phyloP scores from a whole-genome alignment of 2,888 invertebrate genomes.

The Tethea ocularis region DNA sequence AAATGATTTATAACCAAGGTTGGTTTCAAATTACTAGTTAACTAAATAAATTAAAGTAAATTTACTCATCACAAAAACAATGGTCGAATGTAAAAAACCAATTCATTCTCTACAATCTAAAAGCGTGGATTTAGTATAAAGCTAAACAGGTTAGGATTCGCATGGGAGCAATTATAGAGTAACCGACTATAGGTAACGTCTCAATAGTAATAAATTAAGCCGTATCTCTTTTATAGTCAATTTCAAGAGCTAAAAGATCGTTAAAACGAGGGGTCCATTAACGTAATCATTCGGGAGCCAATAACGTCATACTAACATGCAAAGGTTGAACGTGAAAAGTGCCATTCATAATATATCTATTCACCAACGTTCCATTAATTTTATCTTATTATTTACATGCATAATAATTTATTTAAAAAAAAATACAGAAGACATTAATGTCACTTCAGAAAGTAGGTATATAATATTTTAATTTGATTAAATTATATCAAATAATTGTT shows the following conservation, averaged over 20 bases:
- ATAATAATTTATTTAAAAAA: slow-evolving; percentile 28
- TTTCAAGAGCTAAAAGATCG: slow-evolving; percentile 72
- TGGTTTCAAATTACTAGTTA: too few species aligned
- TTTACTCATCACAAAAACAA: not conserved
- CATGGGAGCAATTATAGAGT: slow-evolving; percentile 49
- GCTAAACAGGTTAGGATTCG: slow-evolving; percentile 43
- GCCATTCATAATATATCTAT: slow-evolving; percentile 32
- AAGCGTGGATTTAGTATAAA: not conserved
- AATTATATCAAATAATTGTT: too few species aligned
- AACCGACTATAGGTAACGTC: slow-evolving; percentile 51
- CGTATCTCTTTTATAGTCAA: slow-evolving; percentile 77
- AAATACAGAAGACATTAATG: slow-evolving; percentile 9
- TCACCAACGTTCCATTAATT: slow-evolving; percentile 38
- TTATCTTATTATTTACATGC: slow-evolving; percentile 48
- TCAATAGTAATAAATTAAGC: slow-evolving; percentile 71
- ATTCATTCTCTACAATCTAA: not conserved
- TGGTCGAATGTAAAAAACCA: not conserved
- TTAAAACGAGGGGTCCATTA: slow-evolving; percentile 76
- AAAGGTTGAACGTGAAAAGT: slow-evolving; percentile 48
- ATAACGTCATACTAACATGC: slow-evolving; percentile 74
- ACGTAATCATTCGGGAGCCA: slow-evolving; percentile 73
- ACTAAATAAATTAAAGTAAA: too few species aligned
- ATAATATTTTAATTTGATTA: not conserved
- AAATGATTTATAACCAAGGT: too few species aligned
- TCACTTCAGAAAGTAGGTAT: not conserved